Evolutionary conservation across 2,113 vertebrate genomes (phyloP), one percentile per base, ranked within the genome.

Genomic region (Reinhardtius hippoglossoides): DNA sequence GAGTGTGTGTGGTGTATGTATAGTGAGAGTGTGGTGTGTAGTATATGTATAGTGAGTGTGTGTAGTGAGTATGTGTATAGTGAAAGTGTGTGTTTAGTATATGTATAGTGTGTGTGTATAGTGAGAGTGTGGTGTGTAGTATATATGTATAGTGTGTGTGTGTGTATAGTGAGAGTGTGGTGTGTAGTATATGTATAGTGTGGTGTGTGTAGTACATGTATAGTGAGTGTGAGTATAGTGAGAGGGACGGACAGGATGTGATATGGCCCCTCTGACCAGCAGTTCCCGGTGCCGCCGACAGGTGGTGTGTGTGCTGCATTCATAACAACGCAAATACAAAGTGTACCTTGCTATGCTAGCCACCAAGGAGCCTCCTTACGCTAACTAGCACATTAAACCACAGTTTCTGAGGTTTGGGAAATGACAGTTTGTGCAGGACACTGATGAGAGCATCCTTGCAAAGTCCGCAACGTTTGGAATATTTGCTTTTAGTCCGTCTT

Each of bases 291-390:
- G 20, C 35, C 37, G 1, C 84, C 91, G 78, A 90, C 76, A 92
- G 91, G 87, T 89, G 86, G 90, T 52, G 90, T 65, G 72, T 81
- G 83, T 80, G 84, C 75, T 60, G 27, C 88, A 71, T 74, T 50
- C 52, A 85, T 3, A 72, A 76, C 64, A 79, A 71, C 61, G 77
- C 84, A 86, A 89, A 89, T 31, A 90, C 79, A 87, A 80, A 75
- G 57, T 90, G 86, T 84, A 82, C 86, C 79, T 86, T 86, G 86
- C 82, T 89, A 90, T 80, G 63, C 85, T 91, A 89, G 87, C 88
- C 82, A 83, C 63, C 69, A 59, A 84, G 80, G 80, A 77, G 84
- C 83, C 77, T 70, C 75, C 69, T 26, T 52, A 66, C 79, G 46
- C 60, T 64, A 80, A 80, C 79, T 73, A 68, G 60, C 63, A 35